Conservation (phyloP, 2,888 invertebrate genomes). For the Strigamia maritima region DNA sequence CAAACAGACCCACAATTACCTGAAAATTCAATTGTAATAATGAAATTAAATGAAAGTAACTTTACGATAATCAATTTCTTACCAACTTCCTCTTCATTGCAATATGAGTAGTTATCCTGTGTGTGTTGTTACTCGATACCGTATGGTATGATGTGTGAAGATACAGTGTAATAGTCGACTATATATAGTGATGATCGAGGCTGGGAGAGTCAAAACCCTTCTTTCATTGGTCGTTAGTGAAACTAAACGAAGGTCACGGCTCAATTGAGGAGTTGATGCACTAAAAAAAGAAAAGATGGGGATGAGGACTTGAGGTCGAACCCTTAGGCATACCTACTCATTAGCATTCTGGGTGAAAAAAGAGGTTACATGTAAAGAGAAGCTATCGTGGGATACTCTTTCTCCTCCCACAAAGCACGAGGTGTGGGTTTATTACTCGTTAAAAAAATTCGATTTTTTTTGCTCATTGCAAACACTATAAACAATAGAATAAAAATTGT, state of each 20-base stretch:
- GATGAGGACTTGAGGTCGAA: not conserved
- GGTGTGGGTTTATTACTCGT: not conserved
- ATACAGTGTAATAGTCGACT: not conserved
- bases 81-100: not conserved
- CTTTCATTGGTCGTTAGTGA: not conserved
- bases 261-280: slow-evolving; percentile 4
- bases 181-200: not conserved
- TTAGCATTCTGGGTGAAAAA: not conserved
- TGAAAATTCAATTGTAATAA: not conserved
- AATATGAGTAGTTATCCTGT: not conserved
- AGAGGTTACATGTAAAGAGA: not conserved
- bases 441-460: not conserved
- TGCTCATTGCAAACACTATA: not conserved
- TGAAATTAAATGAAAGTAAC: not conserved
- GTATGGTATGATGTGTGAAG: not conserved
- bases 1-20: not conserved
- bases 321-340: not conserved
- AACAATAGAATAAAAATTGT: not conserved
- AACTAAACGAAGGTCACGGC: slow-evolving; percentile 19
- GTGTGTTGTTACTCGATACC: not conserved
- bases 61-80: not conserved
- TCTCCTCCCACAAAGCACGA: not conserved
- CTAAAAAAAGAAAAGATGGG: not conserved
- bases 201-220: not conserved
- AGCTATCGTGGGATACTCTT: not conserved